phyloP scores from a whole-genome alignment of 2,888 invertebrate genomes.

The Chelonus formosanus region DNA sequence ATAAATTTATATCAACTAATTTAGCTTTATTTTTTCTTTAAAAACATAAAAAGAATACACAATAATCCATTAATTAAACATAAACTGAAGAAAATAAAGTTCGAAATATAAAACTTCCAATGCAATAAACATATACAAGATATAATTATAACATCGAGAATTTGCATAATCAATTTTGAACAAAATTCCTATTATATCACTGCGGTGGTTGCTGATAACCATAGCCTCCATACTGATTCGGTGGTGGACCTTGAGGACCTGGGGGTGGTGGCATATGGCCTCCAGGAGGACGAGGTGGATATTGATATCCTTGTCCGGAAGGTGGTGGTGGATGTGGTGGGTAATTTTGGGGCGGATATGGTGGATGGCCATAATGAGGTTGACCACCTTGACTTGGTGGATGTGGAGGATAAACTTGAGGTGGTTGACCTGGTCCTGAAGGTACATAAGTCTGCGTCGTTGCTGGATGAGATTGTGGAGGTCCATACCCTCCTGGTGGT shows the following conservation, averaged over 20 bases:
- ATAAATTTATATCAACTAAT: not conserved
- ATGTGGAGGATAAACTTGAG: conserved; percentile 69
- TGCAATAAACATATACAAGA: conserved; percentile 19
- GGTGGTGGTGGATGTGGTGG: conserved; percentile 72
- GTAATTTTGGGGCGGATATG: conserved; percentile 70
- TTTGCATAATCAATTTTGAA: too few species aligned
- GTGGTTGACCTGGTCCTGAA: conserved; percentile 65
- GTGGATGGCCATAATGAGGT: conserved; percentile 68
- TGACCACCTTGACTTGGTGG: conserved; percentile 65
- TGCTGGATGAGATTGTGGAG: conserved; percentile 68
- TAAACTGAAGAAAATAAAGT: too few species aligned
- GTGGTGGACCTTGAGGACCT: conserved; percentile 76
- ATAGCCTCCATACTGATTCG: conserved; percentile 79
- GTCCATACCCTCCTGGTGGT: conserved; percentile 63
- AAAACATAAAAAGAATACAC: too few species aligned
- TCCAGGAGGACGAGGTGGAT: conserved; percentile 71
- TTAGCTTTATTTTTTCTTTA: conserved; percentile 35
- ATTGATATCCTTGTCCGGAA: conserved; percentile 73
- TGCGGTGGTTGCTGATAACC: conserved; percentile 83
- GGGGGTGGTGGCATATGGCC: conserved; percentile 71
- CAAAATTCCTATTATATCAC: conserved; percentile 57
- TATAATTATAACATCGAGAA: conserved; percentile 1
- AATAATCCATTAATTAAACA: too few species aligned
- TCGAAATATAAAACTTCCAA: too few species aligned
- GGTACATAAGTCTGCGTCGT: conserved; percentile 63